phyloP scores from a whole-genome alignment of 1,140 invertebrate species.

The Oreohelix idahoensis region DNA sequence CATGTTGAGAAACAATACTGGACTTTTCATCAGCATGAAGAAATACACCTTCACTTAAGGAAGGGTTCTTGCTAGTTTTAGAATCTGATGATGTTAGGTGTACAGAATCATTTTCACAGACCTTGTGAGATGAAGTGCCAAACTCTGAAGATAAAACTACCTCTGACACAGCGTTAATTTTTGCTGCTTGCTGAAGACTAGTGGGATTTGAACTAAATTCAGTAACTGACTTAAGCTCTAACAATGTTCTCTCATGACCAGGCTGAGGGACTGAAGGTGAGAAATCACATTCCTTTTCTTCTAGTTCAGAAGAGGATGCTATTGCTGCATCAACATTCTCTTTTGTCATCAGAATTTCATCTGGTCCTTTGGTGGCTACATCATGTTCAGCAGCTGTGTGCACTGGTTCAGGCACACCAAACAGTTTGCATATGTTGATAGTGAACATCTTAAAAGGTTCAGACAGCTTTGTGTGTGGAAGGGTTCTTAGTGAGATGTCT shows the following conservation, averaged over 20 bases:
- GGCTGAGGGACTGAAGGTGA: background rate
- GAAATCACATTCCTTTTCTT: background rate
- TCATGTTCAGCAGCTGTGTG: background rate
- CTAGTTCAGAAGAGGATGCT: background rate
- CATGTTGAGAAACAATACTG: too few relatives aligned
- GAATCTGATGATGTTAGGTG: too few relatives aligned
- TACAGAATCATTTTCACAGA: background rate
- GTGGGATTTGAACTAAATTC: background rate
- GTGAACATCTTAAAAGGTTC: slow-evolving; percentile 34
- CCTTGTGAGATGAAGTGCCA: background rate
- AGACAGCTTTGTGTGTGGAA: slow-evolving; percentile 26
- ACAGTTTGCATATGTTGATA: background rate
- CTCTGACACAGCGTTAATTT: background rate
- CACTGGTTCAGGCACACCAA: background rate
- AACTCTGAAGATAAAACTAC: background rate
- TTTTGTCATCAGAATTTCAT: too few relatives aligned
- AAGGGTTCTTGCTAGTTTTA: too few relatives aligned
- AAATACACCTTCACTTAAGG: too few relatives aligned
- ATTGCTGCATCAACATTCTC: background rate
- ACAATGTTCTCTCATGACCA: background rate
- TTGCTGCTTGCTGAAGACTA: background rate
- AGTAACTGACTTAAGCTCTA: background rate
- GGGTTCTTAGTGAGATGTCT: slow-evolving; percentile 10
- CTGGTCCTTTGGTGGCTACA: background rate
- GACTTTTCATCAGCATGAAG: too few relatives aligned